Percentiles rank a stretch among this genome's conserved stretches.
Evolutionary conservation across 1,140 invertebrate genomes (phyloP).

Genomic region (Hypothenemus hampei): DNA sequence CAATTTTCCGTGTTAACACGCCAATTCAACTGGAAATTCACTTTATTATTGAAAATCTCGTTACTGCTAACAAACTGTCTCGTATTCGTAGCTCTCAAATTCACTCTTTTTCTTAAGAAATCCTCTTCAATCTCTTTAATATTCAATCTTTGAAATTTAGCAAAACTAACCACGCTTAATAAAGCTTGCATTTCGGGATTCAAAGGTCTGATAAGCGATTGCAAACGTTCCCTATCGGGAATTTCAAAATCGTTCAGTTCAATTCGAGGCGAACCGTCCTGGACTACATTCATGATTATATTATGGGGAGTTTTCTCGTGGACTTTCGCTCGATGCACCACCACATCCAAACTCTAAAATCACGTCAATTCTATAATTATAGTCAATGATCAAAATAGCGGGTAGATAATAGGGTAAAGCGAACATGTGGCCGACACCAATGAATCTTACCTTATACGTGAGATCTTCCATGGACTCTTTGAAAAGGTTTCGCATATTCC

Average conservation of each 20-base stretch:
- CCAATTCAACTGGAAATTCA: conserved; percentile 16
- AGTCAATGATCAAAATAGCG: too few species aligned
- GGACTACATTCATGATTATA: too few species aligned
- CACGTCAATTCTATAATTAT: too few species aligned
- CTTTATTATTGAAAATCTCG: background rate
- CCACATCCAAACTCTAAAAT: too few species aligned
- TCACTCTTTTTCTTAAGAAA: conserved; percentile 22
- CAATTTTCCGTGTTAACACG: conserved; percentile 1
- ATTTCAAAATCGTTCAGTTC: conserved; percentile 13
- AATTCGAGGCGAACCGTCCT: background rate
- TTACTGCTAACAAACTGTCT: conserved; percentile 21
- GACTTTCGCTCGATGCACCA: too few species aligned
- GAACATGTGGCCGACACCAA: too few species aligned
- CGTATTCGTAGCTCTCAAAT: conserved; percentile 21
- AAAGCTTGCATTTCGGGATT: conserved; percentile 30
- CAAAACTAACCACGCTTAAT: conserved; percentile 28
- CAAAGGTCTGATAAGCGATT: conserved; percentile 32
- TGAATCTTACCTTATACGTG: too few species aligned
- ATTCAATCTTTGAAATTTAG: conserved; percentile 26
- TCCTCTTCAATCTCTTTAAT: conserved; percentile 18
- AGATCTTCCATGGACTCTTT: background rate
- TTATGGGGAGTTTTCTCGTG: too few species aligned
- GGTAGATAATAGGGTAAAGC: too few species aligned
- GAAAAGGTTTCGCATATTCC: background rate
- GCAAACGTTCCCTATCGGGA: conserved; percentile 28